Evolutionary conservation across 92 coral and sea anemone genomes (phyloP), one percentile per base, ranked within the genome.

Genomic region (Paramuricea clavata): DNA sequence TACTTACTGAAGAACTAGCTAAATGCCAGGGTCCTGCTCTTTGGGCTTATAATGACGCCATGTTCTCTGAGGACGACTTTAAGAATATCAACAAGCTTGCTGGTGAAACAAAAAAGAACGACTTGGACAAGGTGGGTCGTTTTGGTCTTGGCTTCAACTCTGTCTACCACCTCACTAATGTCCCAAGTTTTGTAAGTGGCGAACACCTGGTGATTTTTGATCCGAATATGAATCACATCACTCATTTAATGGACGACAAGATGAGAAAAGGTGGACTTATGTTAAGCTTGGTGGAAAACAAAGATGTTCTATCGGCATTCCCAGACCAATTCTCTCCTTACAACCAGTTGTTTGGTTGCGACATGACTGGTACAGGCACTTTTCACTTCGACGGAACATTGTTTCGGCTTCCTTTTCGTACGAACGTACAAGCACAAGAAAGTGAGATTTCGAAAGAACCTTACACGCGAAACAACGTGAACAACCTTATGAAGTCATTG

Each of bases 71-170:
- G 11, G 79, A 90, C 1, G 98, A 94, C 74, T 87, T 94, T 68
- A 62, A 86, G 32, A 94, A 94, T 50, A 94, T 94, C 61, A 89
- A 90, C 31, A 92, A 86, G 81, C 91, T 94, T 25, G 98, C 98
- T 12, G 95, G 95, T 39, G 95, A 95, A 17, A 94, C 98, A 26
- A 94, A 94, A 81, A 92, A 89, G 81, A 93, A 88, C 86, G 95
- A 94, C 19, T 88, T 93, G 25, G 94, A 91, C 39, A 94, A 94
- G 65, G 91, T 94, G 61, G 98, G 98, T 50, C 94, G 98, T 81
- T 94, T 94, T 85, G 98, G 98, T 21, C 91, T 94, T 27, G 98
- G 98, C 16, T 94, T 94, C 70, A 94, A 92, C 68, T 92, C 98
- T 3, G 95, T 94, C 26, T 94, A 94, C 47, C 98, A 94, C 81